Evolutionary conservation across 2,888 invertebrate genomes (phyloP), one percentile per base, ranked within the genome.

Genomic region (Drosophila phalerata): DNA sequence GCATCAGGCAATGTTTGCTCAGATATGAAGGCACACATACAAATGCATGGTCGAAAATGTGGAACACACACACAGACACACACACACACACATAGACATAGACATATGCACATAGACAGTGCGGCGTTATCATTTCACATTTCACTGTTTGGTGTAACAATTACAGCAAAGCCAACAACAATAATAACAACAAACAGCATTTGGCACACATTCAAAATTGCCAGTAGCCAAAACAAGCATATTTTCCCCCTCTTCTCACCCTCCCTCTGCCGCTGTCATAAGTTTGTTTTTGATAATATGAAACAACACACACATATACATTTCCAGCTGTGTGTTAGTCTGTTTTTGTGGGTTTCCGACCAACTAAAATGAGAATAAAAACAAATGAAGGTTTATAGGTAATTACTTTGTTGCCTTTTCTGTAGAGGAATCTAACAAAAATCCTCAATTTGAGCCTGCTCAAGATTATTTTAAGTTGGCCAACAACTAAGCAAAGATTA

Each of bases 91-190:
- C 42, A 34, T 22, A 22, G 25, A 42, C 57, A 73, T 30, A 38
- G 22, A 28, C 42, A 32, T 40, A 42, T 19, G n/a, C 8, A 42
- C 61, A 77, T 61, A 84, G 77, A 77, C 80, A 81, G 62, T 69
- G 81, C 40, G 73, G 73, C 79, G 85, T 85, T 85, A 85, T 85
- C 85, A 85, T 87, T 81, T 80, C 81, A 85, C 88, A 85, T 85
- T 85, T 88, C 76, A 74, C 73, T 88, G 85, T 75, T 85, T 88
- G 78, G 79, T 88, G 85, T 85, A 85, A 85, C 88, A 85, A 85
- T 88, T 88, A 85, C 80, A 82, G 70, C 75, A 85, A 69, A 76
- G 69, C 70, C 73, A 77, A 58, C 62, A 58, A 42, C 49, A 49
- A 58, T 5, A 64, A 49, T 32, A 67, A 53, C 34, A 55, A 72